Percentiles rank a stretch among this genome's conserved stretches.
These are phyloP conservation scores for Coreoperca whiteheadi DNA, from an alignment of 2,113 vertebrate species.

Conservation along the genomic window DNA sequence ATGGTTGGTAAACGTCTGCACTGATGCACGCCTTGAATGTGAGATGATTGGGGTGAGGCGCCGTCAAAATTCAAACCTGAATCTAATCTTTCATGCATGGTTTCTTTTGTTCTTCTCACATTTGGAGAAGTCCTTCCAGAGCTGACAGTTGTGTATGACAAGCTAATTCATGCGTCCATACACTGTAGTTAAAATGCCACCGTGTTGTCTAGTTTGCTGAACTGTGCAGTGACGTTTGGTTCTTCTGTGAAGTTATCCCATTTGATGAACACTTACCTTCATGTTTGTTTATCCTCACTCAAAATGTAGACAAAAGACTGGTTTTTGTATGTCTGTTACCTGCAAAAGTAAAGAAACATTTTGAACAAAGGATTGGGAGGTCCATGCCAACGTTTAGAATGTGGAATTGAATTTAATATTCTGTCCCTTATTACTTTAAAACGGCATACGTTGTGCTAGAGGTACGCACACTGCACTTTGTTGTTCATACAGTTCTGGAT, in stretches of 20 bases:
- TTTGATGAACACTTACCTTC: constrained; percentile 9
- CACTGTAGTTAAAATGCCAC: constrained; percentile 18
- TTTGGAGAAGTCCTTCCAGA: background rate
- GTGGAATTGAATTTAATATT: constrained; percentile 17
- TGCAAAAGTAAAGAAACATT: background rate
- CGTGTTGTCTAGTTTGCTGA: constrained; percentile 31
- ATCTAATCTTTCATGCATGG: background rate
- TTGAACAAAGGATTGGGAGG: constrained; percentile 2
- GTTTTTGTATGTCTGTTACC: constrained; percentile 20
- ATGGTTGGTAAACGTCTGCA: constrained; percentile 48
- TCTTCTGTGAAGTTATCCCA: constrained; percentile 15
- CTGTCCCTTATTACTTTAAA: constrained; percentile 43
- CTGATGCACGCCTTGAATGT: constrained; percentile 55
- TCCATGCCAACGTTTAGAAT: constrained; percentile 36
- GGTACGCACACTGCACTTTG: constrained; percentile 55
- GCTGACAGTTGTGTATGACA: constrained; percentile 4
- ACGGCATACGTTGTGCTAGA: constrained; percentile 38
- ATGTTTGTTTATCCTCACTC: constrained; percentile 28
- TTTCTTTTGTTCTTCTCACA: constrained; percentile 33
- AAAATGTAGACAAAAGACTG: constrained; percentile 8
- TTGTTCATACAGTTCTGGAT: constrained; percentile 52
- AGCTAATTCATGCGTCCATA: constrained; percentile 9
- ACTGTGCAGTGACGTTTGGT: constrained; percentile 28
- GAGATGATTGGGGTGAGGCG: constrained; percentile 20
- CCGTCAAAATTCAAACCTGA: constrained; percentile 24